Base-by-base conservation (phyloP, 2,888 invertebrate genomes). In the Furcula furcula region DNA sequence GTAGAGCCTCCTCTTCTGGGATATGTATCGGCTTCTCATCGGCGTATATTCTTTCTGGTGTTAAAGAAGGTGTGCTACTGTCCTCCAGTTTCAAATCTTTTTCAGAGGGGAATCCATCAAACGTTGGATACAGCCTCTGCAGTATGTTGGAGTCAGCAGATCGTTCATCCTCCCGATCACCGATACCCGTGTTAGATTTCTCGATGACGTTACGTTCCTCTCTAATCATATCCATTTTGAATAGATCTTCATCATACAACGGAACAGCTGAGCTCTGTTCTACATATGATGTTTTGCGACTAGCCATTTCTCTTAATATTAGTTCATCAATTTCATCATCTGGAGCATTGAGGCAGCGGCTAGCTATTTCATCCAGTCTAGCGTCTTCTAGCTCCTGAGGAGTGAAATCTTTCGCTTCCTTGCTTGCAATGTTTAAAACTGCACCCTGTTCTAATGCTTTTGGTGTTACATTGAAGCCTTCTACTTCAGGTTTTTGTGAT, bases 241-340 rank as follows among this genome's bases (percentile, higher is more conserved):
- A 23, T 3, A 54, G 33, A 14, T 54, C 53, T 16, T 46, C 48
- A 12, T 55, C 46, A 2, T 40, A 34, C 2, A 37, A 6, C 4
- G 41, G 28, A 19, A 33, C 29, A 4, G 27, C 29, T 0, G 26
- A 11, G 27, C 20, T 33, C 10, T 41, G 34, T 0, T 30, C 30
- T 1, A 46, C 21, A 4, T 52, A 43, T 13, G 59, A 48, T 7
- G 62, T 36, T 3, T 52, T 62, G 0, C 62, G 27, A 29, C 56
- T 56, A 15, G 62, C 51, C 49, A 75, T 63, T 53, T 73, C 73
- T 34, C 54, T 55, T 0, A 70, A 31, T 12, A 75, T 22, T 13
- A 46, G 42, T 29, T 65, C 48, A 16, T 75, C 75, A 15, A 76
- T 59, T 30, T 65, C 36, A 9, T 37, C 38, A 5, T 34, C 27